These are phyloP conservation scores for Notoglanidium macrostoma DNA, from an alignment of 2,797 vertebrate genomes.

Conservation along the genomic window DNA sequence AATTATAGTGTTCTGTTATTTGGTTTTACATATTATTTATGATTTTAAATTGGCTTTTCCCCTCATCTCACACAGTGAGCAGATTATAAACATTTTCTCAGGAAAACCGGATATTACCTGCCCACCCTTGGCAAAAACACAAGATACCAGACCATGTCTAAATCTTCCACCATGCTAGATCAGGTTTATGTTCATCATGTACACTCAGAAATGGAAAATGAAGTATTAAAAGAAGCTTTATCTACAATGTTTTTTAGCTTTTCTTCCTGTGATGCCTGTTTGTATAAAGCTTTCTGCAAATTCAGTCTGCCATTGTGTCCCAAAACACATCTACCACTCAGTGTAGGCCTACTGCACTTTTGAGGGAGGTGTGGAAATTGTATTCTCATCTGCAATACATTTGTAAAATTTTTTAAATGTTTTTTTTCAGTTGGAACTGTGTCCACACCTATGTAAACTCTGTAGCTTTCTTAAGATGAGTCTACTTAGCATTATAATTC, in stretches of 20 bases:
- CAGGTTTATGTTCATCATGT: not conserved
- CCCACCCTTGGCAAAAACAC: not conserved
- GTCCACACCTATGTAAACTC: no score
- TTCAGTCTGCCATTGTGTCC: not conserved
- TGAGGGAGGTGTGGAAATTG: not conserved
- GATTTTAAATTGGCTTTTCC: not conserved
- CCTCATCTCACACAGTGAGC: not conserved
- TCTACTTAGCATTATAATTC: no score
- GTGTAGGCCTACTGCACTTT: not conserved
- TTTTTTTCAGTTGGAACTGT: no score
- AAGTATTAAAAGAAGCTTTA: not conserved
- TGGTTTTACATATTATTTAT: not conserved
- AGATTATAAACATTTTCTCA: not conserved
- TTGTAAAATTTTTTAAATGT: not conserved
- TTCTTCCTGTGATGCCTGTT: not conserved
- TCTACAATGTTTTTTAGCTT: not conserved
- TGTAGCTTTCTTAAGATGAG: no score
- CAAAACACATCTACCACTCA: not conserved
- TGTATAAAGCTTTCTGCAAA: not conserved
- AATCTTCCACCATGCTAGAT: conserved; percentile 49
- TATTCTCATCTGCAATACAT: not conserved
- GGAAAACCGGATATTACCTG: conserved; percentile 33
- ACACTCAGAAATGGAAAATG: not conserved
- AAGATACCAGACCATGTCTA: not conserved
- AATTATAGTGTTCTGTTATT: not conserved